Evolutionary conservation across 2,888 invertebrate species (phyloP).

Genomic region (Campoplex capitator): DNA sequence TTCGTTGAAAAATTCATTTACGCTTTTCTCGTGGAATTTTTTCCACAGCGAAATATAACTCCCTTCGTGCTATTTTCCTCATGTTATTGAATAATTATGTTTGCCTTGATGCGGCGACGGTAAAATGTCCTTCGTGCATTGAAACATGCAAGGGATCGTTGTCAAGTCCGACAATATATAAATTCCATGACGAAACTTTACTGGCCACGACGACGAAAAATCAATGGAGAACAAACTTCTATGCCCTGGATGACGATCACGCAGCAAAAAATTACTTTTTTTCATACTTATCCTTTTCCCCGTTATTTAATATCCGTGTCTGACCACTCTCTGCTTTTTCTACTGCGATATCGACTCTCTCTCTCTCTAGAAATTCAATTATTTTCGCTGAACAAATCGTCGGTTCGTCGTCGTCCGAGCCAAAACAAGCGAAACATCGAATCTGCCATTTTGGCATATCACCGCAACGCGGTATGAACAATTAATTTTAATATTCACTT

Average conservation of each 20-base stretch:
- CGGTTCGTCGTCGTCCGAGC: background rate
- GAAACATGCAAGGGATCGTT: slow-evolving; percentile 38
- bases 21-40: slow-evolving; percentile 17
- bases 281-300: background rate
- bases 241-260: background rate
- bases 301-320: background rate
- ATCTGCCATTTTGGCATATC: background rate
- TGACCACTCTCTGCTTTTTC: background rate
- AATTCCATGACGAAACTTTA: slow-evolving; percentile 60
- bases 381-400: background rate
- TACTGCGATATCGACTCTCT: background rate
- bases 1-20: background rate
- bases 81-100: slow-evolving; percentile 30
- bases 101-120: slow-evolving; percentile 20
- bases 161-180: slow-evolving; percentile 49
- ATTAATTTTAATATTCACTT: background rate
- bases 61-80: slow-evolving; percentile 10
- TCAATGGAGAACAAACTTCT: slow-evolving; percentile 43
- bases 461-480: background rate
- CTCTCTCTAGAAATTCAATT: background rate
- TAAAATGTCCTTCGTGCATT: slow-evolving; percentile 8
- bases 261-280: background rate
- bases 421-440: background rate
- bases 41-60: slow-evolving; percentile 13
- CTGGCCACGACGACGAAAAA: slow-evolving; percentile 54